These are phyloP conservation scores for Falco peregrinus DNA, from an alignment of 2,797 vertebrate species.

Conservation along the genomic window DNA sequence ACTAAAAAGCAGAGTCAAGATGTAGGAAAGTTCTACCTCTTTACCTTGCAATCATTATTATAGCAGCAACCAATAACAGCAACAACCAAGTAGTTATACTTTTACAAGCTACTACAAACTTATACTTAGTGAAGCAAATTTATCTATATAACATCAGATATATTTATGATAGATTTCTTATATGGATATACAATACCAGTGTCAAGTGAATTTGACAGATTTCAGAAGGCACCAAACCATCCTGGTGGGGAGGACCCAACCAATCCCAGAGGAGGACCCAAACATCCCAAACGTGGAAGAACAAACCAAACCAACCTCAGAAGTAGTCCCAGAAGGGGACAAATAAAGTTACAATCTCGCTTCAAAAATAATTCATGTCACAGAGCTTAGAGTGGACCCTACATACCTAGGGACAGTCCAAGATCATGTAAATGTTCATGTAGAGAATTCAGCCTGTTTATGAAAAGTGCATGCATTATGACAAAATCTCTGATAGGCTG, in stretches of 20 bases:
- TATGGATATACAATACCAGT: not conserved
- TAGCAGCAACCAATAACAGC: not conserved
- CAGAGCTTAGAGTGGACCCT: not conserved
- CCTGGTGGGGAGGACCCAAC: not conserved
- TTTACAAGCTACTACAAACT: not conserved
- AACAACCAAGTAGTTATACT: not conserved
- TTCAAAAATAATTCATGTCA: not conserved
- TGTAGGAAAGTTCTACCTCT: not conserved
- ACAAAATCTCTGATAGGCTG: not conserved
- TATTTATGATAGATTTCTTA: not conserved
- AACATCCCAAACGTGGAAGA: not conserved
- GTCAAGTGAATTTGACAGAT: not conserved
- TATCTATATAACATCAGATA: not conserved
- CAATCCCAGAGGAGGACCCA: not conserved
- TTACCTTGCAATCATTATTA: not conserved
- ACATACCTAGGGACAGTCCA: not conserved
- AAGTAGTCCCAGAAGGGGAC: not conserved
- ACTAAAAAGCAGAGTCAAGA: not conserved
- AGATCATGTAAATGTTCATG: rapidly evolving
- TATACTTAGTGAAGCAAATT: not conserved
- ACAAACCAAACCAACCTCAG: not conserved
- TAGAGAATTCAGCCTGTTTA: not conserved
- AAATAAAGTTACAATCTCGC: not conserved
- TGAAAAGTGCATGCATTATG: not conserved
- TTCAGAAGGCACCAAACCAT: not conserved